Base-by-base conservation (phyloP, 2,888 invertebrate species). In the Eledona agricola region DNA sequence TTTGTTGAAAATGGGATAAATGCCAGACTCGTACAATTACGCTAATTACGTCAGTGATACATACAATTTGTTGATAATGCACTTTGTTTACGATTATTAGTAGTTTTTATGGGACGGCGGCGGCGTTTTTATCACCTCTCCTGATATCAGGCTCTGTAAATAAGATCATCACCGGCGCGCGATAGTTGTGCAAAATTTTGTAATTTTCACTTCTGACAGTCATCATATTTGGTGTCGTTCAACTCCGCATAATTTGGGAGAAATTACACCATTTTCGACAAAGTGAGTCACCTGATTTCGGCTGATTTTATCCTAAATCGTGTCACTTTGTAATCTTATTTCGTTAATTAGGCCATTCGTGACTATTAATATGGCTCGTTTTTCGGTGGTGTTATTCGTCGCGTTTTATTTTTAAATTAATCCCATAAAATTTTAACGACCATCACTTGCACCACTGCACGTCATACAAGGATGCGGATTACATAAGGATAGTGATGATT, bases 1-100 rank as follows among this genome's bases (percentile, higher is more conserved):
- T 23, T 23, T 20, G 16, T 15, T 20, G 6, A 11, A 40, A 25
- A 28, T 10, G 40, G 16, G 17, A 4, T 28, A 28, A 40, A 40
- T 40, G 40, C 28, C 40, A 40, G 19, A 40, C 16, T 40, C 28
- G 28, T 26, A 40, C 26, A 17, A 28, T 40, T 37, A 37, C 37
- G 25, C 4, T 6, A 22, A 37, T 12, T 29, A 17, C 2, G 7
- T 16, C n/a, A n/a, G n/a, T n/a, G n/a, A n/a, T 17, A 13, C 38
- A 23, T 12, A 10, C 38, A 26, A 38, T 23, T 25, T 13, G 17
- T 4, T n/a, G 38, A 38, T 38, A 38, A 38, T 20, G n/a, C 7
- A n/a, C 10, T 13, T 29, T 29, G 13, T 29, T 29, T 32, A 13
- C 31, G 31, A 16, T 32, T 6, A n/a, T 7, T 17, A 15, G 17